A percentile compares a stretch with the other conserved stretches of the same genome.
Conservation (phyloP, 2,888 invertebrate species). For the Mimachlamys varia region DNA sequence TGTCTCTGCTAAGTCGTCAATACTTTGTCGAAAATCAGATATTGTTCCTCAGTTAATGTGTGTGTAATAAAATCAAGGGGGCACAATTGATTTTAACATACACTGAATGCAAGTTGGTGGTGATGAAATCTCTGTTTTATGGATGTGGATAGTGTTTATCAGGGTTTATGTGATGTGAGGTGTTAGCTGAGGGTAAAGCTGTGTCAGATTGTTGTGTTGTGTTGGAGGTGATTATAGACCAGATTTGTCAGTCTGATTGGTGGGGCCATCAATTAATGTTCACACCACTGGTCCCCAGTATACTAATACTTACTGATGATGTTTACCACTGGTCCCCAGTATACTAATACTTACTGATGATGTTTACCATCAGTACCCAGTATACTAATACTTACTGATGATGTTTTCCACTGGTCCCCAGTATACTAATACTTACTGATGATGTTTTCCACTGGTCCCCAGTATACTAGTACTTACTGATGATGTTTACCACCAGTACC, state of each 20-base stretch:
- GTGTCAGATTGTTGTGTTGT: neutral
- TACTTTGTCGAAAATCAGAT: neutral
- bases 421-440: too few relatives aligned
- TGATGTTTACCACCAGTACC: neutral
- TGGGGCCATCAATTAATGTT: constrained; percentile 17
- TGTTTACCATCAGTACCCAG: too few relatives aligned
- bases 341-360: too few relatives aligned
- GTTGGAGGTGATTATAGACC: neutral
- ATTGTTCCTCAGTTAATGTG: neutral
- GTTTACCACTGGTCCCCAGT: neutral
- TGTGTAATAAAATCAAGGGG: neutral
- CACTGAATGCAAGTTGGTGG: neutral
- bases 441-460: neutral
- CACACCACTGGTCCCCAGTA: neutral
- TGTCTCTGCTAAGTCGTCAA: neutral
- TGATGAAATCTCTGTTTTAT: neutral
- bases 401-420: neutral
- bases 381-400: too few relatives aligned
- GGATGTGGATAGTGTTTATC: constrained; percentile 2
- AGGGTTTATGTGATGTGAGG: neutral
- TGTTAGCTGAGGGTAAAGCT: neutral
- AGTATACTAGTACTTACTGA: too few relatives aligned
- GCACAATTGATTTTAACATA: neutral
- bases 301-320: neutral
- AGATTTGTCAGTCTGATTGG: constrained; percentile 10